phyloP scores from a whole-genome alignment of 2,888 invertebrate species.

The Cephus rjabovi region DNA sequence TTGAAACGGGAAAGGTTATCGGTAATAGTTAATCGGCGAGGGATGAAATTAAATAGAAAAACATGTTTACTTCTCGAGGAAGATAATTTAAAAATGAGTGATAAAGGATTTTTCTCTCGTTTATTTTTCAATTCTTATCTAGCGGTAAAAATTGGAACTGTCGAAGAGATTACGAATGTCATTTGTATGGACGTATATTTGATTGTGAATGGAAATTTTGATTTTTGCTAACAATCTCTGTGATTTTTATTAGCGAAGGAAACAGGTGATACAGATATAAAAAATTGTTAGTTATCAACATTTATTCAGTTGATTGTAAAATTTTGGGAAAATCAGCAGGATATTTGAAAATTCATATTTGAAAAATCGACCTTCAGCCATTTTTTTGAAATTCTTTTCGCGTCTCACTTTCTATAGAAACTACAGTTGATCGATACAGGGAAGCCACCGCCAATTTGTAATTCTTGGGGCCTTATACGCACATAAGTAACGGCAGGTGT shows the following conservation, averaged over 20 bases:
- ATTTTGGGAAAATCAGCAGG: no score
- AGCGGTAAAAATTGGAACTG: neutral
- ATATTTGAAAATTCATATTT: neutral
- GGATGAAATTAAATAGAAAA: neutral
- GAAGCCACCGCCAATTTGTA: neutral
- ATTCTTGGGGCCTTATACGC: neutral
- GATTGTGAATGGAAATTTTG: neutral
- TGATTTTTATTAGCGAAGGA: neutral
- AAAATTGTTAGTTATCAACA: no score
- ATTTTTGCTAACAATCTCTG: neutral
- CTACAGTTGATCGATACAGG: neutral
- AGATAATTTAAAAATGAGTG: neutral
- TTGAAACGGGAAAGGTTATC: neutral
- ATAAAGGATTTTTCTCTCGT: neutral
- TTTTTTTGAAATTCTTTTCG: neutral
- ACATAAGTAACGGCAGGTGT: slow-evolving; percentile 11
- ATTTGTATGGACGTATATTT: neutral
- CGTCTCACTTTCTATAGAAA: neutral
- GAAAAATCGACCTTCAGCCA: neutral
- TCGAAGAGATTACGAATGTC: neutral
- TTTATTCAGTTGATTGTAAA: no score
- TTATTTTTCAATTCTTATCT: neutral
- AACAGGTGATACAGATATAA: neutral
- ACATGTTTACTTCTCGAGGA: neutral
- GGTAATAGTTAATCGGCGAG: neutral